Base-by-base conservation (phyloP, 1,140 invertebrate genomes). In the Nephila pilipes region DNA sequence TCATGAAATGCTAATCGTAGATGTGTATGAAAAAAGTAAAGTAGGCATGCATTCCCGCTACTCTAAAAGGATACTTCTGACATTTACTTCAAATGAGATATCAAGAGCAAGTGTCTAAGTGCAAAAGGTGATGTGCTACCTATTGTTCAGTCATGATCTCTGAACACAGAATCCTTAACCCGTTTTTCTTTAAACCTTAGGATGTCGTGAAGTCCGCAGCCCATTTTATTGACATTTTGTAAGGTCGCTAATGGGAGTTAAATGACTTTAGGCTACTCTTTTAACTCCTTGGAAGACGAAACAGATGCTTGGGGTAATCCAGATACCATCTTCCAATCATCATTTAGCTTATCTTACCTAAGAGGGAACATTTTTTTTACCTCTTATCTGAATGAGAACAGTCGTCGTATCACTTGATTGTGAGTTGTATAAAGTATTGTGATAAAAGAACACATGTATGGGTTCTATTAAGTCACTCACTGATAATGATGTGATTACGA, bases 211-310 rank as follows among this genome's bases (percentile, higher is more conserved):
- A 91, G 36, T 46, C 80, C 89, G 63, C 89, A 83, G 80, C 89
- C 89, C 89, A 36, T 91, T 91, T 91, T 91, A 91, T 91, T 91
- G 89, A 91, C 89, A 91, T 91, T 83, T 75, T 91, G 58, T 54
- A 46, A 89, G 69, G 63, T 89, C 69, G 36, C 65, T 89, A 81
- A 83, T 91, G 89, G 22, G 79, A 91, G 79, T 83, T 83, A 91
- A 83, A 91, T 75, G 88, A 32, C 58, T 91, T 46, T 36, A 25
- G 54, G 83, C 75, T n/a, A 1, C 54, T 90, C n/a, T 60, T 88
- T 38, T 46, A 25, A 14, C 54, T 32, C 25, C 36, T 32, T 46
- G 20, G 3, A 36, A 32, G 18, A 46, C 46, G 46, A 46, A 46
- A 46, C 12, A 10, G 46, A 36, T 32, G 65, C 16, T 29, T 16